Evolutionary conservation across 2,113 vertebrate genomes (phyloP).

Genomic region (Rana temporaria): DNA sequence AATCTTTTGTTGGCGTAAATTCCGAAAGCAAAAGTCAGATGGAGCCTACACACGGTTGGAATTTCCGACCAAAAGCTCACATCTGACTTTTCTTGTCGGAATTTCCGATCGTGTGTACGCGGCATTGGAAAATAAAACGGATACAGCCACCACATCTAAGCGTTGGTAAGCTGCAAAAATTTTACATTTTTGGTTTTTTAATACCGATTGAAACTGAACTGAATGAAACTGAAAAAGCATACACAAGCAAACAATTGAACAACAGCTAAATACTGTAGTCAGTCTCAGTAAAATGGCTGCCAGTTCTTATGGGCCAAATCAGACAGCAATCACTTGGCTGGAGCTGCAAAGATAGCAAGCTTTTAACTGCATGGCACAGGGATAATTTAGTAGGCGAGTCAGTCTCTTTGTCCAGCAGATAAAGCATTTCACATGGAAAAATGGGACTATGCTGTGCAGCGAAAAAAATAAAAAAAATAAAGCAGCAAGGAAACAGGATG

Average conservation of each 20-base stretch:
- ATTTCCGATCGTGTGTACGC: no score
- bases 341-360: conserved; percentile 11
- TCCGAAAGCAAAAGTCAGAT: no score
- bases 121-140: no score
- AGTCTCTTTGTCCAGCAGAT: conserved; percentile 37
- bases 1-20: no score
- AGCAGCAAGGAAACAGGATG: conserved; percentile 38
- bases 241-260: not conserved
- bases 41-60: no score
- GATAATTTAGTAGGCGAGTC: conserved; percentile 21
- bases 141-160: no score
- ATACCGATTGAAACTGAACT: no score
- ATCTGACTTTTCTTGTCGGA: no score
- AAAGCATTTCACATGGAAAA: conserved; percentile 43
- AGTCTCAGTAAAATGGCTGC: not conserved
- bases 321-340: conserved; percentile 1
- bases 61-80: no score
- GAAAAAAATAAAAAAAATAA: conserved; percentile 20
- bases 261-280: conserved; percentile 21
- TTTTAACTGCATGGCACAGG: conserved; percentile 29
- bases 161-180: no score
- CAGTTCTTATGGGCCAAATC: not conserved
- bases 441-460: conserved; percentile 1
- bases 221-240: no score
- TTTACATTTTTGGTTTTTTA: no score